These are phyloP conservation scores for Xestia ashworthii DNA, from an alignment of 2,888 invertebrate species.

Conservation along the genomic window DNA sequence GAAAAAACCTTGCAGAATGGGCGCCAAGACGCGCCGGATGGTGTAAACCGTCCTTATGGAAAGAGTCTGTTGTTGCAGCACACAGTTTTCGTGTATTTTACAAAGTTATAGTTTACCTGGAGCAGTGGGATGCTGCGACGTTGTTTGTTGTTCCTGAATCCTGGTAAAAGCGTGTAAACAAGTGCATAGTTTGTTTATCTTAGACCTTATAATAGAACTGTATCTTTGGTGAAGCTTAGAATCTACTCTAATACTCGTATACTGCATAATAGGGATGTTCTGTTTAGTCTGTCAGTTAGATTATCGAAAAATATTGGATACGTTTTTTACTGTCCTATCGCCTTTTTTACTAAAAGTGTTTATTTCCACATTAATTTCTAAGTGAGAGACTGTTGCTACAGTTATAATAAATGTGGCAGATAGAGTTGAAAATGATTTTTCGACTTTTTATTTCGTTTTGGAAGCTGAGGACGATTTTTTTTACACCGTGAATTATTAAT, in stretches of 20 bases:
- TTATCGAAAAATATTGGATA: no score
- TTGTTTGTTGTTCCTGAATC: conserved; percentile 32
- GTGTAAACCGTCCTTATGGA: not conserved
- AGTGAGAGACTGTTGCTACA: no score
- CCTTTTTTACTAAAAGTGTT: no score
- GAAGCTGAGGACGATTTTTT: no score
- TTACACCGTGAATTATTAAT: no score
- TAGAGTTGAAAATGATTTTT: no score
- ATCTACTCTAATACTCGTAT: not conserved
- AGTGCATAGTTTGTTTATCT: conserved; percentile 24
- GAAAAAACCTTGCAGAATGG: not conserved
- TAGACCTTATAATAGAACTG: conserved; percentile 17
- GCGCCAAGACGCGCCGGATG: not conserved
- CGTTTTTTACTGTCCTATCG: no score
- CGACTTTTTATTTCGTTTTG: no score
- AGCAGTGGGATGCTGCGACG: conserved; percentile 10
- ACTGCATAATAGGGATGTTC: no score
- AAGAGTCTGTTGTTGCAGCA: conserved; percentile 15
- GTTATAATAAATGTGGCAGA: no score
- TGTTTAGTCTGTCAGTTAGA: no score
- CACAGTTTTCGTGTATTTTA: conserved; percentile 42
- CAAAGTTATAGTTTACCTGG: conserved; percentile 31
- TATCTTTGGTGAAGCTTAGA: not conserved
- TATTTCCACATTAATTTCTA: no score
- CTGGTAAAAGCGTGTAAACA: conserved; percentile 10